Conservation (phyloP, 2,113 vertebrate genomes). For the Perccottus glenii region DNA sequence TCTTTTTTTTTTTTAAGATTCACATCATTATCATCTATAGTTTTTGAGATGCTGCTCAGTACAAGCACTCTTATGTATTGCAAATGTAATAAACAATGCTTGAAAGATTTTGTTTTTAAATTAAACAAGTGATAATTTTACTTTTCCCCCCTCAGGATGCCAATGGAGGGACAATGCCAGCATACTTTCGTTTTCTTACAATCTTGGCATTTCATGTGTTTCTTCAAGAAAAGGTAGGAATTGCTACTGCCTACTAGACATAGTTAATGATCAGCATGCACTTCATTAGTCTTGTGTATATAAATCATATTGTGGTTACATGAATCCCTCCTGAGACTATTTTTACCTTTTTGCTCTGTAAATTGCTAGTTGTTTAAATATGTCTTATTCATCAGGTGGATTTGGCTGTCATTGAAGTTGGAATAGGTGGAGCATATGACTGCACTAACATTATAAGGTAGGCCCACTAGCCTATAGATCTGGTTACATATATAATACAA, state of each 20-base stretch:
- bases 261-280: too few species aligned
- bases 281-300: too few species aligned
- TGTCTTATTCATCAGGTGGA: conserved; percentile 47
- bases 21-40: too few species aligned
- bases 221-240: conserved; percentile 90
- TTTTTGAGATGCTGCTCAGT: too few species aligned
- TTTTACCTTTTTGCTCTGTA: too few species aligned
- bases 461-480: not conserved
- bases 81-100: not conserved
- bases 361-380: too few species aligned
- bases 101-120: not conserved
- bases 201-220: conserved; percentile 96
- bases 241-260: not conserved
- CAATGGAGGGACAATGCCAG: conserved; percentile 81
- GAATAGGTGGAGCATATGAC: conserved; percentile 94
- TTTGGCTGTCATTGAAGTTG: conserved; percentile 89
- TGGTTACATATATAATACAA: too few species aligned
- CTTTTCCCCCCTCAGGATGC: conserved; percentile 69
- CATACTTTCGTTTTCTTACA: conserved; percentile 96
- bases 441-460: conserved; percentile 96
- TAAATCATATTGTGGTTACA: too few species aligned
- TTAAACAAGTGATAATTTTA: not conserved
- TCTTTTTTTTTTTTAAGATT: too few species aligned
- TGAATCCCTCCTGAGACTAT: too few species aligned
- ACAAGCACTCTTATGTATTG: too few species aligned